Percentiles rank a stretch among this genome's conserved stretches.
These are phyloP conservation scores for Euproctis similis DNA, from an alignment of 2,888 invertebrate genomes.

Conservation along the genomic window DNA sequence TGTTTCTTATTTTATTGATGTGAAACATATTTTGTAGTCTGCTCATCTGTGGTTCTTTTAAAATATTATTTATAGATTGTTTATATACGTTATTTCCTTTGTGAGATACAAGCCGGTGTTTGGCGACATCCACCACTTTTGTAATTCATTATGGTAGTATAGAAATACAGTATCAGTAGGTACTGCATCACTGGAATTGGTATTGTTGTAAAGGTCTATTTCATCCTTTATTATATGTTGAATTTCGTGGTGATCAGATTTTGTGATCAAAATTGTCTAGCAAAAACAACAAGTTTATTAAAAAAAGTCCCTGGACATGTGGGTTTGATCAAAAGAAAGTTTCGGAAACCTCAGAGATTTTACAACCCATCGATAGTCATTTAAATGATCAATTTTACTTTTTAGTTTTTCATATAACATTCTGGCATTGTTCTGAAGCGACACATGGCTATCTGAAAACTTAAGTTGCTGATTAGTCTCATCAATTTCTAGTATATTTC, in stretches of 20 bases:
- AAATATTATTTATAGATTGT: neutral
- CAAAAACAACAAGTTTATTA: slow-evolving; percentile 12
- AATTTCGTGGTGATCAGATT: slow-evolving; percentile 8
- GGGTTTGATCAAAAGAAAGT: slow-evolving; percentile 7
- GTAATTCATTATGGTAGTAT: slow-evolving; percentile 14
- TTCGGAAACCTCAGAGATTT: slow-evolving; percentile 13
- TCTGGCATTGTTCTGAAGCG: slow-evolving; percentile 5
- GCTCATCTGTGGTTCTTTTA: neutral
- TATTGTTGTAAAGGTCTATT: no score
- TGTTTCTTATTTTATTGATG: slow-evolving; percentile 3
- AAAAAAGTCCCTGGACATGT: slow-evolving; percentile 9
- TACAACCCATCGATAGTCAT: slow-evolving; percentile 6
- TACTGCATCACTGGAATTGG: neutral
- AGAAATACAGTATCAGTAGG: no score
- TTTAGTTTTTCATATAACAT: slow-evolving; percentile 2
- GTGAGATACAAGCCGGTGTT: slow-evolving; percentile 12
- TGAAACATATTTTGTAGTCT: neutral
- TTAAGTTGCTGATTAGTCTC: slow-evolving; percentile 7
- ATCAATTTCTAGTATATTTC: slow-evolving; percentile 11
- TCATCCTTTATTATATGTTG: slow-evolving; percentile 8
- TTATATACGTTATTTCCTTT: slow-evolving; percentile 1
- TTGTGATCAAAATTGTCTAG: no score
- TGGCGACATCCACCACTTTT: slow-evolving; percentile 13
- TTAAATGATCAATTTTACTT: slow-evolving; percentile 2
- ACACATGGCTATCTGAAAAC: slow-evolving; percentile 6